Base-by-base conservation (phyloP, 2,888 invertebrate genomes). In the Charanyca ferruginea region DNA sequence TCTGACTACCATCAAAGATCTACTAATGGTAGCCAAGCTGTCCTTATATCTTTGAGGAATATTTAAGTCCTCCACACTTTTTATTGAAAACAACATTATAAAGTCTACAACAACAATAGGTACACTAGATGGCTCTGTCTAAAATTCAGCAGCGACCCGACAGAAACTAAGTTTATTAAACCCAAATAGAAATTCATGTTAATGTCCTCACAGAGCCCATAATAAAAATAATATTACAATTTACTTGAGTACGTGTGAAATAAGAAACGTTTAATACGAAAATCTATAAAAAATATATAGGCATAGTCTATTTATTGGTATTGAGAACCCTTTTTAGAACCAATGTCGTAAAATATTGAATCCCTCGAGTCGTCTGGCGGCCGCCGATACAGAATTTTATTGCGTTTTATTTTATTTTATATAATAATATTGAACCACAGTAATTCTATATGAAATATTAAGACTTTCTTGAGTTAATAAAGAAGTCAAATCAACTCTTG, bases 351-450 rank as follows among this genome's bases (percentile, higher is more conserved):
- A 67, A 91, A 92, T 90, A 90, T 81, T 65, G 86, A 76, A 84
- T 84, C 83, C 77, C 81, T 80, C 76, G 83, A 84, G 80, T 83
- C 83, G 89, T 87, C 85, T 92, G 93, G 83, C 85, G 71, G 86
- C 77, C 78, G 85, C 90, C 88, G 93, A 94, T 94, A 94, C 84
- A 84, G 84, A 86, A 77, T 90, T 93, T 93, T 92, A 93, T 92
- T 93, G 87, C 83, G 83, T 89, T 88, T 89, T 89, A 91, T 90
- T 90, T 90, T 90, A 90, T 90, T 55, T 45, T 47, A 45, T 72
- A 23, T 18, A 22, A 20, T 89, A 84, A 87, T 87, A 92, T 91
- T 89, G 89, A 91, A 90, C 90, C 88, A 83, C 79, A 66, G 70
- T 81, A 81, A 81, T 83, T 84, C 69, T 79, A 49, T 35, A 45